Evolutionary conservation across 2,113 vertebrate species (phyloP).

Genomic region (Girardinichthys multiradiatus): DNA sequence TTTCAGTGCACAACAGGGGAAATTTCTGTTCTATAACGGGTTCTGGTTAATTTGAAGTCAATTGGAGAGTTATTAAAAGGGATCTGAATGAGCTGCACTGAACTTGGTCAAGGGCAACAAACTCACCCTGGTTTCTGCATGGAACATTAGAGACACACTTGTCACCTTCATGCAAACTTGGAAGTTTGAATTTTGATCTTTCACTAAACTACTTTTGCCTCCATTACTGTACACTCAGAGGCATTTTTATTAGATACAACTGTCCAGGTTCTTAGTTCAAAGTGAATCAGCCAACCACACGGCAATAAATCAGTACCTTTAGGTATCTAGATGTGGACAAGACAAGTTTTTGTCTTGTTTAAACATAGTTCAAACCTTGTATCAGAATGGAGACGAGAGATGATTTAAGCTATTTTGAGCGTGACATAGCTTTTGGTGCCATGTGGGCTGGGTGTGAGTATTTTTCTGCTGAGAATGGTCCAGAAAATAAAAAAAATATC

Average conservation of each 20-base stretch:
- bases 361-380: too few species aligned
- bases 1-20: slow-evolving; percentile 77
- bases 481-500: too few species aligned
- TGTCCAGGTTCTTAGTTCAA: neutral
- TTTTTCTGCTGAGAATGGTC: too few species aligned
- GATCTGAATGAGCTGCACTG: slow-evolving; percentile 75
- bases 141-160: slow-evolving; percentile 39
- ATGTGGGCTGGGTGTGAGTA: too few species aligned
- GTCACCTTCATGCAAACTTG: slow-evolving; percentile 67
- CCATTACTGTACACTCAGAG: neutral
- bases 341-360: too few species aligned
- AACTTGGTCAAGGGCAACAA: slow-evolving; percentile 83
- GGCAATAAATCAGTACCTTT: too few species aligned
- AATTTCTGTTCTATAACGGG: slow-evolving; percentile 81
- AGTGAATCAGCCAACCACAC: neutral
- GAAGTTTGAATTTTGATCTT: slow-evolving; percentile 41
- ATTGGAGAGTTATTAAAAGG: slow-evolving; percentile 84
- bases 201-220: slow-evolving; percentile 15
- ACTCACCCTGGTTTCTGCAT: slow-evolving; percentile 58
- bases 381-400: too few species aligned
- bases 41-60: slow-evolving; percentile 84
- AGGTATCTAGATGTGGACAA: too few species aligned
- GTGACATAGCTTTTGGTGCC: too few species aligned
- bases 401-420: too few species aligned
- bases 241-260: neutral